These are phyloP conservation scores for Halictus rubicundus DNA, from an alignment of 1,140 invertebrate genomes.

Conservation along the genomic window DNA sequence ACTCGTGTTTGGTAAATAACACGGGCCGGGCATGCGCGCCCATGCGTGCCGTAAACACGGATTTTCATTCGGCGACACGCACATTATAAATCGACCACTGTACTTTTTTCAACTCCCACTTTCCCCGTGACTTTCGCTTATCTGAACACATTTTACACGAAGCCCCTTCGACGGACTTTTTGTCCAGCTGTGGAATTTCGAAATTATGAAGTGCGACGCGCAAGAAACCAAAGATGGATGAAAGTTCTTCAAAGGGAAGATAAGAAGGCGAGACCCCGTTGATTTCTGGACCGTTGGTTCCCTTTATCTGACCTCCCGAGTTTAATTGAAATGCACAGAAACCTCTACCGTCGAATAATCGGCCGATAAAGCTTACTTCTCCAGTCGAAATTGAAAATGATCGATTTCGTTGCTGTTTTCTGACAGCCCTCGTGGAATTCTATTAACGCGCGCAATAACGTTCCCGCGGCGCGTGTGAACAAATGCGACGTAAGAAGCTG, in stretches of 20 bases:
- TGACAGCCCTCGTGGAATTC: not conserved
- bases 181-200: not conserved
- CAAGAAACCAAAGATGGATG: not conserved
- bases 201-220: not conserved
- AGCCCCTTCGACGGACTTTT: not conserved
- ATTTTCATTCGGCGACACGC: not conserved
- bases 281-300: slow-evolving; percentile 37
- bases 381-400: not conserved
- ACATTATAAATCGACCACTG: not conserved
- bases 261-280: slow-evolving; percentile 47
- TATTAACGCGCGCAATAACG: not conserved
- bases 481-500: slow-evolving; percentile 31
- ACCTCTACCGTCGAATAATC: slow-evolving; percentile 19
- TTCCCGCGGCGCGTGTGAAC: slow-evolving; percentile 37
- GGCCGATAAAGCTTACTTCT: not conserved
- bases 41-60: slow-evolving; percentile 11
- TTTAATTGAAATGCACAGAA: slow-evolving; percentile 53
- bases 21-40: slow-evolving; percentile 12
- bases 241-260: slow-evolving; percentile 26
- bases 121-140: not conserved
- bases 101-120: not conserved
- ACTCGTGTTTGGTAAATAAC: slow-evolving; percentile 65
- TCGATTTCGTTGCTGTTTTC: not conserved
- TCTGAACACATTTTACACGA: not conserved
- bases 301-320: slow-evolving; percentile 41